These are phyloP conservation scores for Neocrepidodera transversa DNA, from an alignment of 2,888 invertebrate genomes.

Conservation along the genomic window DNA sequence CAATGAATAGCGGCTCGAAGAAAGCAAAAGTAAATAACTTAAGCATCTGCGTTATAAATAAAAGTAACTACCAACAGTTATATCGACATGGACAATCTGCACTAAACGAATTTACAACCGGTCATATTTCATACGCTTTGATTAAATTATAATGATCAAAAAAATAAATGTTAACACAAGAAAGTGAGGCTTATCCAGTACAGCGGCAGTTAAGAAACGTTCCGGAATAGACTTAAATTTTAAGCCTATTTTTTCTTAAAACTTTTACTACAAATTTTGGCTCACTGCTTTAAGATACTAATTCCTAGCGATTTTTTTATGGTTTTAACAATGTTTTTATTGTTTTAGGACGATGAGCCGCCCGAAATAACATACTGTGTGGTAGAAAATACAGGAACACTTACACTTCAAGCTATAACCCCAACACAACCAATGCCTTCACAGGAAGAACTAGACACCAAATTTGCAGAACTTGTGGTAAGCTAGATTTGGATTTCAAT, in stretches of 20 bases:
- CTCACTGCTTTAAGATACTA: too few species aligned
- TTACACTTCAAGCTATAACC: slow-evolving; percentile 86
- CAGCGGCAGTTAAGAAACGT: too few species aligned
- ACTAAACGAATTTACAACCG: slow-evolving; percentile 20
- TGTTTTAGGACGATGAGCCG: slow-evolving; percentile 86
- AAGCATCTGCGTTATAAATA: background rate
- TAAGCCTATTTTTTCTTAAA: too few species aligned
- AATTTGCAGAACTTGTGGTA: slow-evolving; percentile 93
- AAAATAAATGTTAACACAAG: slow-evolving; percentile 24
- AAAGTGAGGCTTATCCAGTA: slow-evolving; percentile 14
- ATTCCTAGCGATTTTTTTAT: too few species aligned
- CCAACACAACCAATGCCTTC: slow-evolving; percentile 95
- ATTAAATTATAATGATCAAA: slow-evolving; percentile 22
- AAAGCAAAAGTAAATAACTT: slow-evolving; percentile 7
- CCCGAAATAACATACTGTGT: slow-evolving; percentile 96
- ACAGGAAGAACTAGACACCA: slow-evolving; percentile 89
- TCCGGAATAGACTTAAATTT: too few species aligned
- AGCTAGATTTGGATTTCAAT: too few species aligned
- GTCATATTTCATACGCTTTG: slow-evolving; percentile 25
- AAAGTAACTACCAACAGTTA: background rate
- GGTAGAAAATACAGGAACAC: slow-evolving; percentile 86
- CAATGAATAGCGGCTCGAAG: background rate
- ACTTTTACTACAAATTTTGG: too few species aligned
- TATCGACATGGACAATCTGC: slow-evolving; percentile 16
- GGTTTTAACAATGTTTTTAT: background rate